Percentiles rank a stretch among this genome's conserved stretches.
These are phyloP conservation scores for Arothron firmamentum DNA, from an alignment of 2,113 vertebrate species.

Conservation along the genomic window DNA sequence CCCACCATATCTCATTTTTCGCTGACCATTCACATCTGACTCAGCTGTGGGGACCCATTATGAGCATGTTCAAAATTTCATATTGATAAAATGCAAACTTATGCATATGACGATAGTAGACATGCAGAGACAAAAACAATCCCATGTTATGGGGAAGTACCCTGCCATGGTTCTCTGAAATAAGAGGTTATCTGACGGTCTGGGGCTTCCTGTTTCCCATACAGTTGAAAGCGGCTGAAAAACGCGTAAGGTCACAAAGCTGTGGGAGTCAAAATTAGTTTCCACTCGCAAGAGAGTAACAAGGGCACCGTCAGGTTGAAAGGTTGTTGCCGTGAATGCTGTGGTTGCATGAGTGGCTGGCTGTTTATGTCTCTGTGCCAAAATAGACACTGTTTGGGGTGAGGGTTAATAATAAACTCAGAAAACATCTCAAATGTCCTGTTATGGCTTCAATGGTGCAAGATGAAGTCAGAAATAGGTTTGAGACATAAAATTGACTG, in stretches of 20 bases:
- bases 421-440: slow-evolving; percentile 49
- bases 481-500: slow-evolving; percentile 9
- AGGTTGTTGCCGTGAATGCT: slow-evolving; percentile 32
- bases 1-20: too few relatives aligned
- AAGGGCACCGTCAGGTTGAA: slow-evolving; percentile 32
- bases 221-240: slow-evolving; percentile 9
- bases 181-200: slow-evolving; percentile 51
- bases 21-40: too few relatives aligned
- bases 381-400: slow-evolving; percentile 58
- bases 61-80: background rate
- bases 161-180: slow-evolving; percentile 27
- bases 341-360: slow-evolving; percentile 26
- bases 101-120: slow-evolving; percentile 1
- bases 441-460: slow-evolving; percentile 6
- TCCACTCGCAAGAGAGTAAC: slow-evolving; percentile 36
- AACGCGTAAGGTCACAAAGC: slow-evolving; percentile 15
- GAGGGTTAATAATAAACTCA: slow-evolving; percentile 56
- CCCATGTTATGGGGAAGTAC: slow-evolving; percentile 26
- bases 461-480: slow-evolving; percentile 43
- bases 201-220: slow-evolving; percentile 59
- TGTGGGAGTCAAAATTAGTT: slow-evolving; percentile 52
- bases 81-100: background rate
- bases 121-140: slow-evolving; percentile 5
- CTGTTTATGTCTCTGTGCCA: slow-evolving; percentile 36
- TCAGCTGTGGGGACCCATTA: background rate